Conservation (phyloP, 2,797 vertebrate genomes). For the Zalophus californianus region DNA sequence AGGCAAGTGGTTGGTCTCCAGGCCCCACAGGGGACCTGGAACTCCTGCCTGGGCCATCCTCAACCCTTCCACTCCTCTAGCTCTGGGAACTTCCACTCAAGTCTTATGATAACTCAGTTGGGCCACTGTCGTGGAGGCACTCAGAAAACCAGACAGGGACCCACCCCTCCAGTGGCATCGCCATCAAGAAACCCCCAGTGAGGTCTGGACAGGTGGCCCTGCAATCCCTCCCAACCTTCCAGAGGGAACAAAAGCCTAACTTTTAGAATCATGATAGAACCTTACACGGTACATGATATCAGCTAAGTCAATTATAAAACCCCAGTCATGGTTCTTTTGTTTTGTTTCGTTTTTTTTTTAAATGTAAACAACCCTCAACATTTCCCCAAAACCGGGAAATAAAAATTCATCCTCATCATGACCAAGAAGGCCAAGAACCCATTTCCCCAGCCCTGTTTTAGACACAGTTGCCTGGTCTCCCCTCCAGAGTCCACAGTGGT, state of each 20-base stretch:
- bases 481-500: rapidly evolving
- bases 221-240: background rate
- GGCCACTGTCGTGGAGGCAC: background rate
- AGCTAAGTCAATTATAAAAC: background rate
- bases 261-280: background rate
- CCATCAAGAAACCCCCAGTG: background rate
- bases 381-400: background rate
- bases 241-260: background rate
- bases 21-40: background rate
- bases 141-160: background rate
- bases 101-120: background rate
- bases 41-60: no score
- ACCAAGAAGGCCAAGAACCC: background rate
- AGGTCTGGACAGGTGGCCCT: background rate
- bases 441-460: no score
- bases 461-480: background rate
- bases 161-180: background rate
- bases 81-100: background rate
- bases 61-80: no score
- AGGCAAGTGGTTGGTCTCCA: no score
- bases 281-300: no score
- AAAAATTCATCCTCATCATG: background rate
- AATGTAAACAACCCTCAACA: background rate
- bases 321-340: background rate
- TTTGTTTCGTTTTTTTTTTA: background rate